Evolutionary conservation across 2,113 vertebrate species (phyloP), one percentile per base, ranked within the genome.

Genomic region (Gracilinanus agilis): DNA sequence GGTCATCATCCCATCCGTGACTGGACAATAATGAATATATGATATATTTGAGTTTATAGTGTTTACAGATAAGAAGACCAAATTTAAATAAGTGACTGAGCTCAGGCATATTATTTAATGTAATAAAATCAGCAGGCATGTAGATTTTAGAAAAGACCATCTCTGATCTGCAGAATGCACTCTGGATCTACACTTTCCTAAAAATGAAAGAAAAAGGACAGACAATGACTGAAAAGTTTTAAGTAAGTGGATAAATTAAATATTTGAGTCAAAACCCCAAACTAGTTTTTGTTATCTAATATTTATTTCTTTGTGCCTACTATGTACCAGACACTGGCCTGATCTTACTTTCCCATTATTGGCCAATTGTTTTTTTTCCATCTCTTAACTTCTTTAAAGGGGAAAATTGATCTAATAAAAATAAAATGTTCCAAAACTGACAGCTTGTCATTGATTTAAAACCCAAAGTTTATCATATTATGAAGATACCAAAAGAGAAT

Each of bases 351-450:
- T 3, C 92, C 56, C 53, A 94, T 96, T 95, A 89, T 94, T 93
- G 13, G 90, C 6, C 16, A 56, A 24, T 7, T 24, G 61, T 90
- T 2, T 90, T 27, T 56, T 94, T 93, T 93, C 24, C 44, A 90
- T 90, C n/a, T 93, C 11, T 91, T 88, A 94, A 89, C n/a, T 89
- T 91, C 19, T 55, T 92, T 90, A 88, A 96, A 61, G 75, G 90
- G 90, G 96, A 94, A 5, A 93, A 34, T 88, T 0, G 92, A 92
- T 92, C 94, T 93, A 94, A 92, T 93, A 91, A 96, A 93, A 93
- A 93, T 56, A 89, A 55, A 34, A 55, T 90, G 0, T 55, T 89
- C 61, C 67, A 29, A 54, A 61, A 67, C 1, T 3, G 44, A 0
- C 1, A 94, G 0, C 2, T 90, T 92, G 91, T 24, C 88, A 3